Conservation (phyloP, 2,888 invertebrate genomes). For the Acanthosepion esculentum region DNA sequence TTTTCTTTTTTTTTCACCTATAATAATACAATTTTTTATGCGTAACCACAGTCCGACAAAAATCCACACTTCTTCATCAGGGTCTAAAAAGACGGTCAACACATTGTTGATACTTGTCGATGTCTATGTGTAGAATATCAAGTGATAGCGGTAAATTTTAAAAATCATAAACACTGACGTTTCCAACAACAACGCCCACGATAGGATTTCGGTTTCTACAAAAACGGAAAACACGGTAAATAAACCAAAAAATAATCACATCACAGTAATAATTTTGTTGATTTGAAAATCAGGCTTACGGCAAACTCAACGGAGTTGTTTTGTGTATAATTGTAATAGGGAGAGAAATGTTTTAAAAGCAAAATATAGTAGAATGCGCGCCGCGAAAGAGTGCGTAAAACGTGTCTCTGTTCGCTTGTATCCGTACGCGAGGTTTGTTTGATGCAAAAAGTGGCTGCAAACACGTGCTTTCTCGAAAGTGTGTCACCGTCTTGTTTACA, state of each 20-base stretch:
- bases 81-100: not conserved
- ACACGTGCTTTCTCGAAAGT: not conserved
- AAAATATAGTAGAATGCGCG: not conserved
- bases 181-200: not conserved
- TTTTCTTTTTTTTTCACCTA: not conserved
- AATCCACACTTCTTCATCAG: not conserved
- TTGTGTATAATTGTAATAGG: not conserved
- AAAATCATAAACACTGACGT: not conserved
- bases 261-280: not conserved
- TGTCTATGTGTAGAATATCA: not conserved
- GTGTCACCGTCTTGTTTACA: slow-evolving; percentile 11
- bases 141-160: not conserved
- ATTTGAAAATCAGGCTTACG: not conserved
- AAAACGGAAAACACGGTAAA: too few species aligned
- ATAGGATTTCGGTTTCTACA: not conserved
- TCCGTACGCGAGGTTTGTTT: not conserved
- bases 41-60: not conserved
- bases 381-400: not conserved
- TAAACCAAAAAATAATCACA: too few species aligned
- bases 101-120: not conserved
- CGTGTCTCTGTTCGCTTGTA: not conserved
- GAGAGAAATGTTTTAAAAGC: not conserved
- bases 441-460: slow-evolving; percentile 11
- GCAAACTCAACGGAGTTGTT: not conserved
- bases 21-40: not conserved